A percentile compares a stretch with the other conserved stretches of the same genome.
phyloP scores from a whole-genome alignment of 2,113 vertebrate species.

The Ptyas mucosa region DNA sequence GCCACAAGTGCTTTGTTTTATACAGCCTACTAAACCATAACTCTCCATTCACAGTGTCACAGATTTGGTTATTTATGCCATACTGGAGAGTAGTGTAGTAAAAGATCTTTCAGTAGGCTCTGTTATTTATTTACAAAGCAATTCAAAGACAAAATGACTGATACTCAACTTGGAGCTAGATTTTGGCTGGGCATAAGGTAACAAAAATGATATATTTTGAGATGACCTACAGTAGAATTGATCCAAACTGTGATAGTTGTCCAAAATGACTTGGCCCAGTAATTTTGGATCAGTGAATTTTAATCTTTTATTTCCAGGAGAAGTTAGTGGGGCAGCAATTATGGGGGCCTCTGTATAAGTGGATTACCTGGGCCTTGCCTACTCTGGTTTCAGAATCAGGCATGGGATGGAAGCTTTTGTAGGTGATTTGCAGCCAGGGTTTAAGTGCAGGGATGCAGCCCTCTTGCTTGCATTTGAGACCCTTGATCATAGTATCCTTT shows the following conservation, averaged over 20 bases:
- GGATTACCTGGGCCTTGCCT: not conserved
- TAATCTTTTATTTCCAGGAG: not conserved
- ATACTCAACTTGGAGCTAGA: not conserved
- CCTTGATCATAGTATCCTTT: not conserved
- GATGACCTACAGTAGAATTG: not conserved
- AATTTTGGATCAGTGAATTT: not conserved
- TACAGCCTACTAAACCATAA: not conserved
- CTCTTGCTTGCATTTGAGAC: not conserved
- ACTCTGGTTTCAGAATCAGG: not conserved
- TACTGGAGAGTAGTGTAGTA: not conserved
- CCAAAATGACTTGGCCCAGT: not conserved
- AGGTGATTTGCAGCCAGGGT: not conserved
- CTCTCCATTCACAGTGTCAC: not conserved
- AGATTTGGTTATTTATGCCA: not conserved
- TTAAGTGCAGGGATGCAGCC: not conserved
- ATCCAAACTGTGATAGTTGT: not conserved
- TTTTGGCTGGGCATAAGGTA: not conserved
- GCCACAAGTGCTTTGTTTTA: not conserved
- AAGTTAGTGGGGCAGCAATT: not conserved
- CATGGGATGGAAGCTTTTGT: not conserved
- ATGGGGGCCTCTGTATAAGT: not conserved
- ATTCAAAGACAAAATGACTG: not conserved
- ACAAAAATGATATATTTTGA: not conserved
- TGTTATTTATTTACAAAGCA: not conserved
- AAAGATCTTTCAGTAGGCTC: not conserved